Base-by-base conservation (phyloP, 2,113 vertebrate species). In the Megaceryle maxima region DNA sequence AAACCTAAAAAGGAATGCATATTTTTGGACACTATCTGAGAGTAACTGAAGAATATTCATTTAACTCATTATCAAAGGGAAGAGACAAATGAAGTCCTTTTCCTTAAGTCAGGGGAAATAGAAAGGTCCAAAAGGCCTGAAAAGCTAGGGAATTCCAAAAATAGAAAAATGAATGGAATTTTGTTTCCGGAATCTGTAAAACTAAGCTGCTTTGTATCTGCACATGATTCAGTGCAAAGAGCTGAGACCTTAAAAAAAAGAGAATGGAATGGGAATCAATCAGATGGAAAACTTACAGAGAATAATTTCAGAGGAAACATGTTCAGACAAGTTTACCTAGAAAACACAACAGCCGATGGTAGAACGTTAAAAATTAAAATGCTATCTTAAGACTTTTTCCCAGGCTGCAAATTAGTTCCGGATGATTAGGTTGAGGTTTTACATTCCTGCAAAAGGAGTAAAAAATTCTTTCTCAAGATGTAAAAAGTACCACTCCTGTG, bases 391-490 rank as follows among this genome's bases (percentile, higher is more conserved):
- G 31, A 76, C 35, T 77, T 90, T 59, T 94, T 78, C 76, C 88
- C 77, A 87, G 86, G n/a, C 43, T 92, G 88, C 51, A 83, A 78
- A 69, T 93, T 89, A 91, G 80, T 88, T 94, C 86, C 56, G 83
- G 64, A 46, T 5, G 46, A 46, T 90, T 90, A 94, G 56, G 60
- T 35, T 77, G 43, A 83, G 26, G 73, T 83, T 88, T 84, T 48
- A 87, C 46, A 60, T 5, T 78, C 37, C 68, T 87, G 57, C 92
- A 68, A 87, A 90, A 90, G 25, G 22, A 94, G 68, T 75, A 3
- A 92, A 75, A 83, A 92, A 64, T 19, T 74, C 37, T 59, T 94
- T 93, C 1, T 84, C 51, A 78, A 87, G 28, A 75, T 26, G 9
- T 43, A 75, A 78, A 90, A 96, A 93, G 41, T 44, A 22, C 59